phyloP scores from a whole-genome alignment of 2,113 vertebrate species.

The Rhizomys pruinosus region DNA sequence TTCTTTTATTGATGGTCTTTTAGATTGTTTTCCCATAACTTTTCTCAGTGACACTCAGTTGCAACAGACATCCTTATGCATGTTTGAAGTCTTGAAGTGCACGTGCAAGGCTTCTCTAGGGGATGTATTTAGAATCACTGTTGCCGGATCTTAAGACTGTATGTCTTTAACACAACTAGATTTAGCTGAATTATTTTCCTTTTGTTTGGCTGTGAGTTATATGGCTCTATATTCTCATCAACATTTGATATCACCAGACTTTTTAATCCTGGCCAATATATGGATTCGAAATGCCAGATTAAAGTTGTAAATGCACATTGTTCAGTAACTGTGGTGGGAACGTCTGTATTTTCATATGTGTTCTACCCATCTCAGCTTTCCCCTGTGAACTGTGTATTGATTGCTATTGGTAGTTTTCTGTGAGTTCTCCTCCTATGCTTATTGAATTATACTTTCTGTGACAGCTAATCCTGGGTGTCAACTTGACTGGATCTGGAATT shows the following conservation, averaged over 20 bases:
- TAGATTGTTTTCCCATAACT: neutral
- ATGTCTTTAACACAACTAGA: neutral
- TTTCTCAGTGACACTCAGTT: slow-evolving; percentile 7
- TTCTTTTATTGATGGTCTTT: neutral
- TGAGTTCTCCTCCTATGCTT: neutral
- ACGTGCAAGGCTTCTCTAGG: neutral
- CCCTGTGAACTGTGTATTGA: neutral
- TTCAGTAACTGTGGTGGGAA: neutral
- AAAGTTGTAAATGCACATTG: neutral
- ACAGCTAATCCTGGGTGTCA: too few relatives aligned
- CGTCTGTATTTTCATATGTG: neutral
- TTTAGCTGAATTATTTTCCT: neutral
- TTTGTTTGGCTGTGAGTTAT: neutral
- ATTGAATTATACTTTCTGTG: neutral
- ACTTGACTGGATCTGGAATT: too few relatives aligned
- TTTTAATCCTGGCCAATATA: neutral
- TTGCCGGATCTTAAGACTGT: neutral
- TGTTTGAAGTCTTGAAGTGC: neutral
- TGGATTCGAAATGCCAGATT: neutral
- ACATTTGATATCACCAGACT: neutral
- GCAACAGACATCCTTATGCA: neutral
- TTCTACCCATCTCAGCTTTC: neutral
- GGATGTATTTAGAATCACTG: neutral
- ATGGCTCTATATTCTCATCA: neutral
- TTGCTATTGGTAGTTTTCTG: neutral